phyloP scores from a whole-genome alignment of 2,888 invertebrate genomes.

The Caenorhabditis afra region DNA sequence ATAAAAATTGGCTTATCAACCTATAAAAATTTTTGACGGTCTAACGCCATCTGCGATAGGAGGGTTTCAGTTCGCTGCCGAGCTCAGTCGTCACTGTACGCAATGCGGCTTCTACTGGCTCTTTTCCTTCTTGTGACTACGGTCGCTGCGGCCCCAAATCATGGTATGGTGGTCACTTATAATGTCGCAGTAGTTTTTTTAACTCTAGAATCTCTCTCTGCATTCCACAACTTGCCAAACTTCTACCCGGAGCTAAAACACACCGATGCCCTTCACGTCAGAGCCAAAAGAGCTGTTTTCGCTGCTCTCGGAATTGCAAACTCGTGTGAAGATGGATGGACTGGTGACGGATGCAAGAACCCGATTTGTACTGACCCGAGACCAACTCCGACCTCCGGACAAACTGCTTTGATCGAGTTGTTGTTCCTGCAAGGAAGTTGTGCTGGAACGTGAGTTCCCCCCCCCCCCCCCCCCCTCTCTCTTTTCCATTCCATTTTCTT shows the following conservation, averaged over 20 bases:
- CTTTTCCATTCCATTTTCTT: too few species aligned
- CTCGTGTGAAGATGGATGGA: slow-evolving; percentile 66
- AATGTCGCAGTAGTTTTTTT: not conserved
- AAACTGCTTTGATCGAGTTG: slow-evolving; percentile 45
- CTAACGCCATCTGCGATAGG: slow-evolving; percentile 40
- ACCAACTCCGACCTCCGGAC: slow-evolving; percentile 37
- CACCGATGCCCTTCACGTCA: slow-evolving; percentile 33
- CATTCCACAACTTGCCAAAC: slow-evolving; percentile 48
- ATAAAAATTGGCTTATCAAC: slow-evolving; percentile 63
- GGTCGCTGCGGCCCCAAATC: slow-evolving; percentile 42
- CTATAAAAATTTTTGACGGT: slow-evolving; percentile 52
- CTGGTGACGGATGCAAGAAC: slow-evolving; percentile 65
- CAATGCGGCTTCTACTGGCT: slow-evolving; percentile 54
- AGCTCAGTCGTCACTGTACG: slow-evolving; percentile 33
- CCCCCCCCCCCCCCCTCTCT: too few species aligned
- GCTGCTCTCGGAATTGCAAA: slow-evolving; percentile 58
- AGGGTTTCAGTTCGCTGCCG: slow-evolving; percentile 53
- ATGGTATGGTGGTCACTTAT: slow-evolving; percentile 20
- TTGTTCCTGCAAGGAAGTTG: slow-evolving; percentile 61
- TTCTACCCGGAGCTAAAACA: slow-evolving; percentile 44
- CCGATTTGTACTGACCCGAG: slow-evolving; percentile 57
- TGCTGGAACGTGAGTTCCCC: slow-evolving; percentile 51
- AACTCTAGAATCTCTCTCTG: slow-evolving; percentile 22
- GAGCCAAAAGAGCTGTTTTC: slow-evolving; percentile 59
- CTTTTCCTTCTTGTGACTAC: slow-evolving; percentile 40